Evolutionary conservation across 2,797 vertebrate genomes (phyloP), one percentile per base, ranked within the genome.

Genomic region (Phylloscopus collybita): DNA sequence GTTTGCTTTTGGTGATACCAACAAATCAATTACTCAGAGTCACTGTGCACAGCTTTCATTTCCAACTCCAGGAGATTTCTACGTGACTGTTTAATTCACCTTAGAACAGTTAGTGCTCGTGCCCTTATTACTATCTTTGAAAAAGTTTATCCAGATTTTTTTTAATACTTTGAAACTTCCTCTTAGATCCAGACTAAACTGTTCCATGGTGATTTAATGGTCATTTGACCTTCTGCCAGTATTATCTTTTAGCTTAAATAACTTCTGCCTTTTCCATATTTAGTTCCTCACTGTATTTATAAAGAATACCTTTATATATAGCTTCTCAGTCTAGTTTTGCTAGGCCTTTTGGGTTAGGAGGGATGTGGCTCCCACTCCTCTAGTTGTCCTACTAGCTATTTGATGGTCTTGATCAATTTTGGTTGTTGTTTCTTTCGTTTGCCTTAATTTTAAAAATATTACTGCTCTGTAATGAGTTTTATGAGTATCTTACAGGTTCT

Each of bases 401-500:
- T 44, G n/a, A 49, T 92, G 25, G 2, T 6, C 47, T 75, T 72
- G 23, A 69, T 83, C 45, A 18, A 27, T 85, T 91, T 93, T 75
- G 34, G 53, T 74, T 65, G 15, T 66, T 2, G 1, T 80, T 70
- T 85, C 67, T 91, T 92, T 62, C 56, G 25, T 80, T 93, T 89
- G 42, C 17, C 29, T 89, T 82, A 3, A 36, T 92, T 95, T 87
- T 4, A 30, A 86, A 92, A 84, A 71, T 61, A 38, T 92, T 93
- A 59, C 30, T 47, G 38, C 64, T 54, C 38, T n/a, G 22, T 78
- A 67, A 26, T 78, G 16, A 94, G 93, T 96, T 64, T 96, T 87
- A 42, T 97, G 62, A 93, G 90, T 97, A 61, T 96, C 38, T 96
- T 95, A 69, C 94, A 99, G 99, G 99, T 99, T 91, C 98, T 99